phyloP scores from a whole-genome alignment of 2,113 vertebrate species.

The Phyllostomus hastatus region DNA sequence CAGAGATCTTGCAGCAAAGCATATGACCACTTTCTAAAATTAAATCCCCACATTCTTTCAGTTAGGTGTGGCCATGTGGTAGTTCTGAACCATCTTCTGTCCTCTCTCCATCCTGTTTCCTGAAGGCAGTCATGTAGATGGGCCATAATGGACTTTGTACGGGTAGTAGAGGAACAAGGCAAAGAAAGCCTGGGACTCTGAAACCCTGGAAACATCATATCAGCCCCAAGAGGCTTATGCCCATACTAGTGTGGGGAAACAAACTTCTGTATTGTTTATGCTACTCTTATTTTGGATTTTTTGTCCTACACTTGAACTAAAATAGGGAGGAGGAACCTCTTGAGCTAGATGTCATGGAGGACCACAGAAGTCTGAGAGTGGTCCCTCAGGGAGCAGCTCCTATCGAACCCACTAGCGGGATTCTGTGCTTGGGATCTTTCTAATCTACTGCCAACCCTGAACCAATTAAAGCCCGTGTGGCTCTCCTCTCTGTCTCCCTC shows the following conservation, averaged over 20 bases:
- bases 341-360: neutral
- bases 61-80: too few species aligned
- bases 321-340: neutral
- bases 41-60: neutral
- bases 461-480: neutral
- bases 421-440: neutral
- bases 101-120: neutral
- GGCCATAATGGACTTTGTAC: neutral
- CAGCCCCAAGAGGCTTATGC: too few species aligned
- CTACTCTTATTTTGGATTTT: neutral
- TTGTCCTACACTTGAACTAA: neutral
- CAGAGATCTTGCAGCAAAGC: neutral
- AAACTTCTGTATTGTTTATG: neutral
- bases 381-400: neutral
- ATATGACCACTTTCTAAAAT: accelerated
- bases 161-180: neutral
- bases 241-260: neutral
- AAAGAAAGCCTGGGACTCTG: neutral
- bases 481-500: too few species aligned
- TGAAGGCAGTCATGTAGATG: neutral
- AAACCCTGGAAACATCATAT: neutral
- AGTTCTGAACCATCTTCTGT: neutral
- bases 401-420: too few species aligned
- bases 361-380: neutral
- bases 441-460: neutral